Evolutionary conservation across 1,140 invertebrate species (phyloP).

Genomic region (Drosophila nikananu): DNA sequence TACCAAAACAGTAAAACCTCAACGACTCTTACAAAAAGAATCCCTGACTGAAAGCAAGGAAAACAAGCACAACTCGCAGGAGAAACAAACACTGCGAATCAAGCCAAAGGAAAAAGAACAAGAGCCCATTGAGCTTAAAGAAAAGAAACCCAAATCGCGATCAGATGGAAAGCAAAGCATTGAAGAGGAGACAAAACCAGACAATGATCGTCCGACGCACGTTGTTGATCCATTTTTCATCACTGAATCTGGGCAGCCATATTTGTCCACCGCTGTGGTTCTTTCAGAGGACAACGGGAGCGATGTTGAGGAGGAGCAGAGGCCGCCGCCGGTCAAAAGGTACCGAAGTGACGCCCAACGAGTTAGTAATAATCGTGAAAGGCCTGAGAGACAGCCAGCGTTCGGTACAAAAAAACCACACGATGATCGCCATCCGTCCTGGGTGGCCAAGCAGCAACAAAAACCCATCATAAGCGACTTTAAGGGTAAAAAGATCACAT

Average conservation of each 20-base stretch:
- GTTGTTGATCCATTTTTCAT: constrained; percentile 87
- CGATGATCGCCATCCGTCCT: constrained; percentile 86
- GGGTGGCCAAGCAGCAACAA: constrained; percentile 86
- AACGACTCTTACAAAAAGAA: not conserved
- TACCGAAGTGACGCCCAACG: constrained; percentile 12
- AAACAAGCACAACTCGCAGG: not conserved
- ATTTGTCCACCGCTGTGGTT: constrained; percentile 86
- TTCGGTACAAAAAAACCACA: not conserved
- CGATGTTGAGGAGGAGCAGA: constrained; percentile 43
- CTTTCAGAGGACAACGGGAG: constrained; percentile 35
- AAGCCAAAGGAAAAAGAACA: constrained; percentile 6
- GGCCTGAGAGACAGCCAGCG: constrained; percentile 3
- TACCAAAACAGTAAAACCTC: not conserved
- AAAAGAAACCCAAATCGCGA: constrained; percentile 3
- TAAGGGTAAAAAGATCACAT: constrained; percentile 80
- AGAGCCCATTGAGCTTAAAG: not conserved
- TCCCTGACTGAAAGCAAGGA: not conserved
- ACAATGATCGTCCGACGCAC: constrained; percentile 57
- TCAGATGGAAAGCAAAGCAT: constrained; percentile 6
- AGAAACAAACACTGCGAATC: not conserved
- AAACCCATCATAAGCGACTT: constrained; percentile 61
- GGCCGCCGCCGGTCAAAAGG: not conserved
- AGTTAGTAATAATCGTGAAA: not conserved
- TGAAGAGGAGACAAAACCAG: constrained; percentile 13
- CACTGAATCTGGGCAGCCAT: constrained; percentile 87